Base-by-base conservation (phyloP, 2,113 vertebrate genomes). In the Takifugu bimaculatus region DNA sequence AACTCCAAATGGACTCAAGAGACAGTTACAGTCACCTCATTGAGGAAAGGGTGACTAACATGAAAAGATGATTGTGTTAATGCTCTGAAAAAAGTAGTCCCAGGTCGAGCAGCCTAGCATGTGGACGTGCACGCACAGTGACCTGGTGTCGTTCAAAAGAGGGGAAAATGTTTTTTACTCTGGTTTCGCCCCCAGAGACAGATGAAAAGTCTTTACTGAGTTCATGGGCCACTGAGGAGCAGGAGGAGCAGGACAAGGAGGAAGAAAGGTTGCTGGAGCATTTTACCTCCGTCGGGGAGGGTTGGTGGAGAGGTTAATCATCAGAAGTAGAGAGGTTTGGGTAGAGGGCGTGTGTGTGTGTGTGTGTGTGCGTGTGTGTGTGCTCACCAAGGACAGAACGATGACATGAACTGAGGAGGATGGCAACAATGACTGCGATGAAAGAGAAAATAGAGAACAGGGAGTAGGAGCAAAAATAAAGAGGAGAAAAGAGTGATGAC, bases 1-100 rank as follows among this genome's bases (percentile, higher is more conserved):
- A 78, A 59, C 45, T 53, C 68, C 15, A 80, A 80, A 88, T 86
- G 75, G 63, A 83, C 72, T 73, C 77, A 88, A 88, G 82, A 87
- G 80, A 85, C 70, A 35, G 42, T 47, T 78, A 49, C 53, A 47
- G 60, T 54, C 49, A 48, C 50, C 29, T 32, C 29, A 32, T 32
- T 32, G 29, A 32, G 29, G 29, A 32, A 32, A 4, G 29, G 29
- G 29, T 32, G 29, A 6, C 29, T 32, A 20, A 20, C 20, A 32
- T 2, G 29, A 32, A 32, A 32, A 5, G 29, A 32, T 5, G 29
- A 3, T 32, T 3, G 29, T 6, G 28, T 29, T 29, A 5, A 20
- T 20, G 20, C 20, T 20, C 20, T 20, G 20, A 20, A 32, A 32
- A 32, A 32, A 32, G 29, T 5, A 5, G 5, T 6, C 7, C 29